Percentiles rank a stretch among this genome's conserved stretches.
These are phyloP conservation scores for Hormaphis cornu DNA, from an alignment of 1,140 invertebrate species.

Conservation along the genomic window DNA sequence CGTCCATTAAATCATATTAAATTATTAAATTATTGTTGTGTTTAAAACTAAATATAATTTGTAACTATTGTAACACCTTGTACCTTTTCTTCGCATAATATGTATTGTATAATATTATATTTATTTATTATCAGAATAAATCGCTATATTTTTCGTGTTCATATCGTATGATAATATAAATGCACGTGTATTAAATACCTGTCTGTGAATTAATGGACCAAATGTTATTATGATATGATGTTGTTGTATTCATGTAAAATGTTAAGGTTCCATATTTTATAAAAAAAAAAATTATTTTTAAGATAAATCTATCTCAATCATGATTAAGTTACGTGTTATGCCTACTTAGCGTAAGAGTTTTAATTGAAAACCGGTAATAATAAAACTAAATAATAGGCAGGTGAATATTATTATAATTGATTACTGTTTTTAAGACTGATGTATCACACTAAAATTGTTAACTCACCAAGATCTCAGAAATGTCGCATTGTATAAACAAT, in stretches of 20 bases:
- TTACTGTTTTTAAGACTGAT: slow-evolving; percentile 21
- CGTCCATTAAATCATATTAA: too few species aligned
- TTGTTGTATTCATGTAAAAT: not conserved
- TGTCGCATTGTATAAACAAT: not conserved
- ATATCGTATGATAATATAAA: not conserved
- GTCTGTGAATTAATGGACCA: not conserved
- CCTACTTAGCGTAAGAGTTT: slow-evolving; percentile 17
- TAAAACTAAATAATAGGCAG: not conserved
- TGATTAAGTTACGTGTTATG: slow-evolving; percentile 13
- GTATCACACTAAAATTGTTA: not conserved
- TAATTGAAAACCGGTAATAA: not conserved
- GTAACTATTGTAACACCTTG: not conserved
- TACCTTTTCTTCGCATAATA: not conserved
- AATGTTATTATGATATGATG: not conserved
- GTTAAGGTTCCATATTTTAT: not conserved
- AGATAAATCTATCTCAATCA: slow-evolving; percentile 12
- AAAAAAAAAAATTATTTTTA: not conserved
- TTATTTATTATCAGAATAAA: too few species aligned
- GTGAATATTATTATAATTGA: slow-evolving; percentile 12
- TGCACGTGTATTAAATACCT: not conserved
- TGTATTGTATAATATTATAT: not conserved
- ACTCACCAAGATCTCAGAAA: slow-evolving; percentile 9
- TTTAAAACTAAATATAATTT: not conserved
- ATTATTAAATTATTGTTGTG: too few species aligned
- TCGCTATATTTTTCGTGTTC: not conserved